Base-by-base conservation (phyloP, 2,888 invertebrate genomes). In the Mythimna impura region DNA sequence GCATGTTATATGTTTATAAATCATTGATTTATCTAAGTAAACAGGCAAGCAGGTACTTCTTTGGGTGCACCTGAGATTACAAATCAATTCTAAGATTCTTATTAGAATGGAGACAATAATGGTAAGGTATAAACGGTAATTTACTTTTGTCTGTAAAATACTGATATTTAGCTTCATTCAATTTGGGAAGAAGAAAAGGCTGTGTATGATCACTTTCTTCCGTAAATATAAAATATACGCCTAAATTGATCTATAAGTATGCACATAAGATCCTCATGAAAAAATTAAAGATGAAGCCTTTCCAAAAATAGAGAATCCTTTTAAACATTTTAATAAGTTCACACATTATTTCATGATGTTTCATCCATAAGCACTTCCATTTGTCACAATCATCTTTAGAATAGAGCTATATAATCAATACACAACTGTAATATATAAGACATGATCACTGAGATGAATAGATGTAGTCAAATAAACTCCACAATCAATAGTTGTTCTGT, bases 101-200 rank as follows among this genome's bases (percentile, higher is more conserved):
- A n/a, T 30, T 20, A 66, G 66, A 82, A 20, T 78, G 78, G 78
- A 82, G 82, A 82, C 68, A 82, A 78, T 78, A 78, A 80, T 82
- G 79, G 25, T 57, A 47, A 77, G n/a, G 25, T 55, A 47, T 25
- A 40, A 25, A 17, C 36, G 20, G 0, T 52, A 17, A 73, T 50
- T 68, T 40, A 25, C 22, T 55, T 54, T 61, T 9, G 1, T 50
- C 12, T 57, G 62, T 34, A 20, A 58, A 34, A 20, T 34, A 20
- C 20, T 58, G 9, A 10, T 34, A 34, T 34, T 1, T 7, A 34
- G 30, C 58, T 34, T n/a, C 58, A 58, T 58, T 2, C 6, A 36
- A n/a, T 58, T 36, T 9, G 40, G 1, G 0, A n/a, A 22, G 7
- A 40, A 60, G 36, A 40, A 61, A 20, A 61, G 61, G 14, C 14